phyloP scores from a whole-genome alignment of 2,797 vertebrate species.

The Malurus splendens region DNA sequence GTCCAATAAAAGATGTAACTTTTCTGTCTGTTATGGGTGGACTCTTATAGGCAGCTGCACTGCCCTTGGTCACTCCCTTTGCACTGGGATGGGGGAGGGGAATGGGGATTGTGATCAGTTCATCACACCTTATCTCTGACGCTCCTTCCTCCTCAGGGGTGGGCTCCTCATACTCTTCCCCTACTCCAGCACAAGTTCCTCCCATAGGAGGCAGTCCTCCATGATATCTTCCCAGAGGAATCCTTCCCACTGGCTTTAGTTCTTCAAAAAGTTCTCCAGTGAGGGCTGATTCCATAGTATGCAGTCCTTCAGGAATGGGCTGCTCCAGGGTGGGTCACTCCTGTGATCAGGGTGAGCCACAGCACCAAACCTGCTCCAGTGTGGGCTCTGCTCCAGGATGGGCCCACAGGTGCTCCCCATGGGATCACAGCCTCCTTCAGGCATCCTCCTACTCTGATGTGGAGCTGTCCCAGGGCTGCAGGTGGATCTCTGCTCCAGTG shows the following conservation, averaged over 20 bases:
- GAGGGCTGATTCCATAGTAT: rapidly evolving
- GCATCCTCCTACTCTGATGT: neutral
- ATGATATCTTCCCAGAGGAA: no score
- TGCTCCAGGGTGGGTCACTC: neutral
- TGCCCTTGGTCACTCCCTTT: rapidly evolving
- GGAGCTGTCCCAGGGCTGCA: neutral
- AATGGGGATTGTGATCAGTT: neutral
- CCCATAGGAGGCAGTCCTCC: rapidly evolving
- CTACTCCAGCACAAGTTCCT: no score
- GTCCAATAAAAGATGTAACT: rapidly evolving
- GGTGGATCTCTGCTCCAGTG: neutral
- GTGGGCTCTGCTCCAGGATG: neutral
- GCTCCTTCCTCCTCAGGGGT: neutral
- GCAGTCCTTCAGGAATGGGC: neutral
- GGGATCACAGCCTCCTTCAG: neutral
- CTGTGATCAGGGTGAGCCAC: no score
- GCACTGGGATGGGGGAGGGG: neutral
- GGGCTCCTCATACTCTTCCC: neutral
- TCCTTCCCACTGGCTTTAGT: neutral
- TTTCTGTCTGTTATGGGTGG: neutral
- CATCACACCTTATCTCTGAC: neutral
- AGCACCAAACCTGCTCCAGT: neutral
- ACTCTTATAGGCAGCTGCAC: neutral
- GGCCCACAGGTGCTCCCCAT: neutral
- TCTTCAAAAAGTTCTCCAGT: no score